A percentile compares a stretch with the other conserved stretches of the same genome.
Evolutionary conservation across 2,888 invertebrate species (phyloP).

Genomic region (Dorcus parallelipipedus): DNA sequence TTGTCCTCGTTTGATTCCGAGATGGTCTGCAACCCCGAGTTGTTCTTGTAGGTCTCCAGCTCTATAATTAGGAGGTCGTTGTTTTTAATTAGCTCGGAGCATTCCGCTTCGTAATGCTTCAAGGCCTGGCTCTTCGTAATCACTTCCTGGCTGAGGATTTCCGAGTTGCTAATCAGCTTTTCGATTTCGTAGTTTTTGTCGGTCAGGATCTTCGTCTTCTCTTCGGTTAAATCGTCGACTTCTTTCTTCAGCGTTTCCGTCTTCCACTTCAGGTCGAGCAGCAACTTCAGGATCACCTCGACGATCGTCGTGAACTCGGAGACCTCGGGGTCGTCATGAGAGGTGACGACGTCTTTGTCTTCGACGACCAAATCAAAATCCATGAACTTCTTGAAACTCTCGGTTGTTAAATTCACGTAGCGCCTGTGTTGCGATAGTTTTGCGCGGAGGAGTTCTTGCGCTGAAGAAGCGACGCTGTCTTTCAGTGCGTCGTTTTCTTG

Average conservation of each 20-base stretch:
- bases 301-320: slow-evolving; percentile 46
- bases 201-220: slow-evolving; percentile 41
- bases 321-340: slow-evolving; percentile 29
- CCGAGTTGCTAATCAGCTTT: slow-evolving; percentile 42
- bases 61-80: slow-evolving; percentile 67
- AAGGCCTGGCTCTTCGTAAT: slow-evolving; percentile 43
- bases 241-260: slow-evolving; percentile 57
- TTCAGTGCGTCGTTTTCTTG: slow-evolving; percentile 9
- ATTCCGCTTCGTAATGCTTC: slow-evolving; percentile 57
- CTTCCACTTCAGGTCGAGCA: slow-evolving; percentile 58
- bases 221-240: slow-evolving; percentile 56
- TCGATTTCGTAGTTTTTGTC: slow-evolving; percentile 47
- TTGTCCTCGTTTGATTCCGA: slow-evolving; percentile 71
- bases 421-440: slow-evolving; percentile 55
- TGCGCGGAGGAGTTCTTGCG: slow-evolving; percentile 41
- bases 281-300: slow-evolving; percentile 54
- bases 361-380: slow-evolving; percentile 14
- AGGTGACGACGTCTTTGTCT: background rate
- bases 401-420: slow-evolving; percentile 30
- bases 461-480: slow-evolving; percentile 3
- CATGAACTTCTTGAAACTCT: slow-evolving; percentile 22
- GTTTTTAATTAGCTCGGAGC: slow-evolving; percentile 65
- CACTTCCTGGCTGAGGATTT: slow-evolving; percentile 43
- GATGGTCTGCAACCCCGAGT: slow-evolving; percentile 66
- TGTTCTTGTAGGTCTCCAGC: slow-evolving; percentile 60